Percentiles rank a stretch among this genome's conserved stretches.
These are phyloP conservation scores for Myzus persicae DNA, from an alignment of 1,140 invertebrate species.

Conservation along the genomic window DNA sequence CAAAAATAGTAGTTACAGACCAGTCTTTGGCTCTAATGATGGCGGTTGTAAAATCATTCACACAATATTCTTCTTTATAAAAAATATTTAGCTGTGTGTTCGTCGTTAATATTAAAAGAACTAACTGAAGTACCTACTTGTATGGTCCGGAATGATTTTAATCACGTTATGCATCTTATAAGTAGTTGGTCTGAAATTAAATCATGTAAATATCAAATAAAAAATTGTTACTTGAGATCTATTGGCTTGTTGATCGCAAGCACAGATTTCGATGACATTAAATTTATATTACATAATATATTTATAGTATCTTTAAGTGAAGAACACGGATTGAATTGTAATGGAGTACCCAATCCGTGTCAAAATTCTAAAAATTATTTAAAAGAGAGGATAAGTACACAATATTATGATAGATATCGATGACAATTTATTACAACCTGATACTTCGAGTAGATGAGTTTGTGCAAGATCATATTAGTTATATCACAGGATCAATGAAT, in stretches of 20 bases:
- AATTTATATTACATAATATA: background rate
- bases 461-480: background rate
- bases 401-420: background rate
- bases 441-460: background rate
- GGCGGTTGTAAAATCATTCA: background rate
- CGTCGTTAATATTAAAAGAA: background rate
- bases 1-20: background rate
- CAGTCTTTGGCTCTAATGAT: constrained; percentile 10
- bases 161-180: background rate
- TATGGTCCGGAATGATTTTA: background rate
- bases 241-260: background rate
- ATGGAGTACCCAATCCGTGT: background rate
- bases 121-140: background rate
- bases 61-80: background rate
- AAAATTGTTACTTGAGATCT: background rate
- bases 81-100: background rate
- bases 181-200: background rate
- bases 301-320: background rate
- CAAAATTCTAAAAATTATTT: background rate
- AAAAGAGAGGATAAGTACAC: background rate
- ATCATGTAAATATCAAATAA: background rate
- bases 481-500: background rate
- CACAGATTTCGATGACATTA: background rate
- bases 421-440: too few species aligned
- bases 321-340: background rate